These are phyloP conservation scores for Orgyia antiqua DNA, from an alignment of 2,888 invertebrate genomes.

Conservation along the genomic window DNA sequence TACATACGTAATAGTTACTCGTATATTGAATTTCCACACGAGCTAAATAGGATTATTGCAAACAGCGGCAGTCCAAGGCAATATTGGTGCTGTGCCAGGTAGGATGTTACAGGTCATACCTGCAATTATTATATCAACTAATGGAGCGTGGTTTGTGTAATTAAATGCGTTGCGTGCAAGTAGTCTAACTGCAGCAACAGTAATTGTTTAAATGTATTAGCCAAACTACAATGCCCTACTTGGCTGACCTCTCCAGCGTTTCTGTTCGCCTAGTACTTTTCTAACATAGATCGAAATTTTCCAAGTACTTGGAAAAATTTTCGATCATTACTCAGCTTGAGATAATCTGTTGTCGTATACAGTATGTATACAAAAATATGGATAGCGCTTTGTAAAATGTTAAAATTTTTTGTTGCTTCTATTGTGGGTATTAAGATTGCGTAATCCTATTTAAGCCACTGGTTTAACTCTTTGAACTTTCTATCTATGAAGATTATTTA, in stretches of 20 bases:
- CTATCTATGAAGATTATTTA: too few species aligned
- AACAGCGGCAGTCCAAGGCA: slow-evolving; percentile 5
- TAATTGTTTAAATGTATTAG: slow-evolving; percentile 25
- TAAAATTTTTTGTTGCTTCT: too few species aligned
- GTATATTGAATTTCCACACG: neutral
- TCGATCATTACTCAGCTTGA: too few species aligned
- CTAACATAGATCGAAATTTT: too few species aligned
- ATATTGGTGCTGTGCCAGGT: slow-evolving; percentile 6
- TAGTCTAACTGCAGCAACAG: slow-evolving; percentile 12
- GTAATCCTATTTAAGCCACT: too few species aligned
- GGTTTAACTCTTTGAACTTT: too few species aligned
- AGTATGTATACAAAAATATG: too few species aligned
- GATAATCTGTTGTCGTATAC: too few species aligned
- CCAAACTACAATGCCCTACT: slow-evolving; percentile 16
- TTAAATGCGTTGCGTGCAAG: slow-evolving; percentile 27
- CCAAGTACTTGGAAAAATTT: too few species aligned
- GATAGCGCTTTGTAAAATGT: too few species aligned
- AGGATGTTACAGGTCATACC: slow-evolving; percentile 14
- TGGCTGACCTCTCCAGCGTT: slow-evolving; percentile 24
- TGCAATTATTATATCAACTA: slow-evolving; percentile 23
- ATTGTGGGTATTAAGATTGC: too few species aligned
- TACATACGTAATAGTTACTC: too few species aligned
- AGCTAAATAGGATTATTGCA: slow-evolving; percentile 2
- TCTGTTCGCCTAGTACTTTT: slow-evolving; percentile 3
- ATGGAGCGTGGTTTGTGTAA: slow-evolving; percentile 22